A percentile compares a stretch with the other conserved stretches of the same genome.
phyloP scores from a whole-genome alignment of 1,140 invertebrate genomes.

The Psix sp. region DNA sequence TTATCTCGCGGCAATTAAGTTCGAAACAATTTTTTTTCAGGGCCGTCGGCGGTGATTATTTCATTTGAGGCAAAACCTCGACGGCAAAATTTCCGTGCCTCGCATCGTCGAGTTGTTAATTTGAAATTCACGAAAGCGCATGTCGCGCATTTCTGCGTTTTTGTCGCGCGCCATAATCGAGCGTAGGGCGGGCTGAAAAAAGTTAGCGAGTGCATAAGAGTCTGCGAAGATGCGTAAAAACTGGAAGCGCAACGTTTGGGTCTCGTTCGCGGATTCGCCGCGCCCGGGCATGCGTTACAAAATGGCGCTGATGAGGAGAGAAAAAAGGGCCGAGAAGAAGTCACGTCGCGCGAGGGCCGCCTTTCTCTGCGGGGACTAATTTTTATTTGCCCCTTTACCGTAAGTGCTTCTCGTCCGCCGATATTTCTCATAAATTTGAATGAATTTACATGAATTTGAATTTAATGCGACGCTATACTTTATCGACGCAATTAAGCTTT shows the following conservation, averaged over 20 bases:
- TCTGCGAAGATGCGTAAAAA: constrained; percentile 53
- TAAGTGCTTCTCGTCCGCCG: constrained; percentile 76
- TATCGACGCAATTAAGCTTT: constrained; percentile 79
- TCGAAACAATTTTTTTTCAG: constrained; percentile 18
- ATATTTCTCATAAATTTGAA: constrained; percentile 79
- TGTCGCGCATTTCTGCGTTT: constrained; percentile 44
- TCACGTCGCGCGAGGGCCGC: constrained; percentile 69
- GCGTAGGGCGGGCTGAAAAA: constrained; percentile 37
- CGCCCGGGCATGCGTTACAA: constrained; percentile 65
- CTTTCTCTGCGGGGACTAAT: constrained; percentile 75
- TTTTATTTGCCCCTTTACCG: constrained; percentile 75
- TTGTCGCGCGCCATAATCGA: constrained; percentile 29
- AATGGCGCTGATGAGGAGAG: constrained; percentile 72
- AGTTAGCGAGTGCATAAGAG: constrained; percentile 42
- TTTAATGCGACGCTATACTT: constrained; percentile 76
- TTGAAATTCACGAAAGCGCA: constrained; percentile 37
- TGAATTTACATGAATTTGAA: constrained; percentile 79
- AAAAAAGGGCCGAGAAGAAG: constrained; percentile 63
- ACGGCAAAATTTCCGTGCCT: constrained; percentile 4
- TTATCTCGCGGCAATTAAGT: constrained; percentile 64
- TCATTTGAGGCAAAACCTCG: constrained; percentile 19
- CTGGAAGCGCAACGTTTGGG: constrained; percentile 51
- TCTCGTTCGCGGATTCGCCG: constrained; percentile 57
- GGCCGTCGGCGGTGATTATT: constrained; percentile 20
- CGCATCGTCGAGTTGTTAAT: constrained; percentile 38